A percentile compares a stretch with the other conserved stretches of the same genome.
These are phyloP conservation scores for Osmerus mordax DNA, from an alignment of 2,113 vertebrate species.

Conservation along the genomic window DNA sequence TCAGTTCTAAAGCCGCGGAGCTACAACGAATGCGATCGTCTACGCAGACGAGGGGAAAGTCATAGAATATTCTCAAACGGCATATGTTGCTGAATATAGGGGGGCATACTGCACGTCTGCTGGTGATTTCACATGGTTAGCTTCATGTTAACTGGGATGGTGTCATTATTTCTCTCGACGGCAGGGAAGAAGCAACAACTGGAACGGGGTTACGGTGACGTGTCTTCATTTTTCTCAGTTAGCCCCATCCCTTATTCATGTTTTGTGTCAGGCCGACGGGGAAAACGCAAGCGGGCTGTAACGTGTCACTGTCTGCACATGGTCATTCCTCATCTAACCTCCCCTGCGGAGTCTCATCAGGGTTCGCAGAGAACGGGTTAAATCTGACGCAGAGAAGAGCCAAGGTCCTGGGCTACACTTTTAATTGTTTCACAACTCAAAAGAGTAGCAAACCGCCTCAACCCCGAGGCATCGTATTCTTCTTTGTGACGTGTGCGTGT, in stretches of 20 bases:
- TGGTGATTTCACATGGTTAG: constrained; percentile 36
- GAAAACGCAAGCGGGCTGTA: constrained; percentile 9
- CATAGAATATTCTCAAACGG: background rate
- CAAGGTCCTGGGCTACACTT: too few relatives aligned
- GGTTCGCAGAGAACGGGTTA: too few relatives aligned
- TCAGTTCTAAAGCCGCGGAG: background rate
- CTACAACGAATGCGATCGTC: background rate
- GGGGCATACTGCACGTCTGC: background rate
- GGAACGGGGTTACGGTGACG: background rate
- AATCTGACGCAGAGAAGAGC: too few relatives aligned
- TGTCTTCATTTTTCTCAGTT: constrained; percentile 17
- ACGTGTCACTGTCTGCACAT: constrained; percentile 4
- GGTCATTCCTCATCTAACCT: background rate
- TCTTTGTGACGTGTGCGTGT: background rate
- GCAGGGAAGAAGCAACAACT: background rate
- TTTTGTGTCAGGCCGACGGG: background rate
- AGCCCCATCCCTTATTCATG: constrained; percentile 2
- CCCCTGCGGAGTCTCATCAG: background rate
- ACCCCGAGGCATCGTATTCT: background rate
- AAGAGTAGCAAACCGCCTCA: background rate
- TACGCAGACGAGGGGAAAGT: constrained; percentile 5
- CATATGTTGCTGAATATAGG: constrained; percentile 7
- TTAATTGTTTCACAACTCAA: background rate
- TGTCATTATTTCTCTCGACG: constrained; percentile 28
- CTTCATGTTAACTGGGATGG: constrained; percentile 20